Evolutionary conservation across 1,140 invertebrate species (phyloP).

Genomic region (Drosophila parabipectinata): DNA sequence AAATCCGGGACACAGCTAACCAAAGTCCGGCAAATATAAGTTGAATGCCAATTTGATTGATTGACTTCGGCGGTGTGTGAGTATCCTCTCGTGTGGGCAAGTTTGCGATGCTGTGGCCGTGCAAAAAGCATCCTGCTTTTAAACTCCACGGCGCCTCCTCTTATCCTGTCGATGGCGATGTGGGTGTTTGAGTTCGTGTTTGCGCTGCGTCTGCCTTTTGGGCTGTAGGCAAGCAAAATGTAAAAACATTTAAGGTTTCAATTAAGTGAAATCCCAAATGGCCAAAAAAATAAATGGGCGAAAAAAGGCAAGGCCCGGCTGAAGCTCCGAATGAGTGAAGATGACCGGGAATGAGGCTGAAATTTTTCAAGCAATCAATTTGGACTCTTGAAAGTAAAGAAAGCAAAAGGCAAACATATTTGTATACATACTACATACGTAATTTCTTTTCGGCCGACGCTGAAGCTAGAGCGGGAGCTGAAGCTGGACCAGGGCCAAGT

Average conservation of each 20-base stretch:
- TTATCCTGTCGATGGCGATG: background rate
- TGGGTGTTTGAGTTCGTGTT: constrained; percentile 10
- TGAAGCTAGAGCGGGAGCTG: background rate
- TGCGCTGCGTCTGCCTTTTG: constrained; percentile 39
- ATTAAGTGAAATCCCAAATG: constrained; percentile 75
- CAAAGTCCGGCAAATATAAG: constrained; percentile 46
- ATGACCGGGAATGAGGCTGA: constrained; percentile 47
- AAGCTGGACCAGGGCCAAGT: constrained; percentile 13
- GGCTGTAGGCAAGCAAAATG: constrained; percentile 56
- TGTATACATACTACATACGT: constrained; percentile 10
- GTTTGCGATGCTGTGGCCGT: constrained; percentile 11
- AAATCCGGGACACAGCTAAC: constrained; percentile 25
- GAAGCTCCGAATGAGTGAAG: constrained; percentile 30
- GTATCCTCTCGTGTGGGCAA: constrained; percentile 4
- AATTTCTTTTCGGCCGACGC: constrained; percentile 1
- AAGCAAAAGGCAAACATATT: constrained; percentile 30
- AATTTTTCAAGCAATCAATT: constrained; percentile 76
- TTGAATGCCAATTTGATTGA: constrained; percentile 67
- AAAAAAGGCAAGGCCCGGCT: constrained; percentile 32
- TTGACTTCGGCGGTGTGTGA: constrained; percentile 40
- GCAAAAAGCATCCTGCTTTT: constrained; percentile 27
- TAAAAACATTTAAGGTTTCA: constrained; percentile 82
- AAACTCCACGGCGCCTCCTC: constrained; percentile 2
- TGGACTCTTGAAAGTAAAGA: constrained; percentile 37
- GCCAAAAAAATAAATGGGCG: constrained; percentile 50